Conservation (phyloP, 2,113 vertebrate species). For the Garra rufa region DNA sequence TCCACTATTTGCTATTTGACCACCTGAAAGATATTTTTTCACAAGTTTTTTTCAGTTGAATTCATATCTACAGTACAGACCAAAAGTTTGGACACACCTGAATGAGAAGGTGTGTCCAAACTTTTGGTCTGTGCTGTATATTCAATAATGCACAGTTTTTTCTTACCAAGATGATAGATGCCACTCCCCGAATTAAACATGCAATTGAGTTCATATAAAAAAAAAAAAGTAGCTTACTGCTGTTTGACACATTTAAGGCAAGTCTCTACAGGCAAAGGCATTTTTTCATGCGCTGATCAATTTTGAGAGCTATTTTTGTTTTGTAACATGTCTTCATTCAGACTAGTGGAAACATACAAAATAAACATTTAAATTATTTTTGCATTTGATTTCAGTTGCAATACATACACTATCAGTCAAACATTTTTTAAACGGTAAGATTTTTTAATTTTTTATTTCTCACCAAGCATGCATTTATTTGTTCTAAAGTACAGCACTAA, state of each 20-base stretch:
- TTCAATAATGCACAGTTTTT: background rate
- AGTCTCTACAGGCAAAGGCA: background rate
- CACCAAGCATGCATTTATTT: no score
- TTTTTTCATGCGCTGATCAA: background rate
- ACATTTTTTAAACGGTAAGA: no score
- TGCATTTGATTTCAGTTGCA: background rate
- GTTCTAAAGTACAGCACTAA: no score
- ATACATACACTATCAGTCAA: no score
- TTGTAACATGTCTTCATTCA: background rate
- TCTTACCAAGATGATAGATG: background rate
- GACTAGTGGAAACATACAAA: background rate
- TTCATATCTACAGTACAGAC: no score
- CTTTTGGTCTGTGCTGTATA: no score
- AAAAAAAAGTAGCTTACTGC: background rate
- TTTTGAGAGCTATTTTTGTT: background rate
- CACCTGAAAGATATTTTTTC: no score
- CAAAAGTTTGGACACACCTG: no score
- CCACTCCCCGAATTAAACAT: background rate
- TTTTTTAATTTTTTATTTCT: no score
- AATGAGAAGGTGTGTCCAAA: no score
- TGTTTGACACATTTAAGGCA: background rate
- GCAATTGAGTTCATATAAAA: background rate
- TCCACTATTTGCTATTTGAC: no score
- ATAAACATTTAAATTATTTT: background rate
- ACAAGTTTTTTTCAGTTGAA: no score